Evolutionary conservation across 2,113 vertebrate genomes (phyloP).

Genomic region (Sphyrna mokarran): DNA sequence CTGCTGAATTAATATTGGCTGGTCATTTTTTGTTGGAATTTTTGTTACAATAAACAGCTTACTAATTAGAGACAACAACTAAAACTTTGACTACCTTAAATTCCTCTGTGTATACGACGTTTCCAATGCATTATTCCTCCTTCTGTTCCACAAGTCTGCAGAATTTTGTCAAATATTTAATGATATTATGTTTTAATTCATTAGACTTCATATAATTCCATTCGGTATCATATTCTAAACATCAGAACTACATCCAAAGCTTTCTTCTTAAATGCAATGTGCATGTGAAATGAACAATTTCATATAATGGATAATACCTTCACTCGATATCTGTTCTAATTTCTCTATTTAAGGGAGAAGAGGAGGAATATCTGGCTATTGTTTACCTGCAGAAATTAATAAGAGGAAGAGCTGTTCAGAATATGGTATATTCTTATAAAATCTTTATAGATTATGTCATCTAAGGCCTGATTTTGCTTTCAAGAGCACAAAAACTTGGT

Average conservation of each 20-base stretch:
- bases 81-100: not conserved
- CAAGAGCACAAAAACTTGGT: no score
- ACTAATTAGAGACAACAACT: not conserved
- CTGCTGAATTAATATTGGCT: not conserved
- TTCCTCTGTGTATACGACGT: not conserved
- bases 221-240: not conserved
- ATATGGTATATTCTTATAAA: constrained; percentile 60
- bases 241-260: not conserved
- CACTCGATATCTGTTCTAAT: not conserved
- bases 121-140: not conserved
- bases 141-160: not conserved
- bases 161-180: not conserved
- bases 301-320: not conserved
- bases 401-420: constrained; percentile 76
- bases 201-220: not conserved
- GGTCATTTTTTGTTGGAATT: not conserved
- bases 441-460: constrained; percentile 15
- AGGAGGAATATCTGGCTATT: constrained; percentile 74
- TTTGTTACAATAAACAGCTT: not conserved
- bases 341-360: constrained; percentile 63
- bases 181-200: not conserved
- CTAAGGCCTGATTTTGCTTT: no score
- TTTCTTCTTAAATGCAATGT: not conserved
- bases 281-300: not conserved
- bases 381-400: constrained; percentile 78